phyloP scores from a whole-genome alignment of 2,113 vertebrate species.

The Poeciliopsis occidentalis region DNA sequence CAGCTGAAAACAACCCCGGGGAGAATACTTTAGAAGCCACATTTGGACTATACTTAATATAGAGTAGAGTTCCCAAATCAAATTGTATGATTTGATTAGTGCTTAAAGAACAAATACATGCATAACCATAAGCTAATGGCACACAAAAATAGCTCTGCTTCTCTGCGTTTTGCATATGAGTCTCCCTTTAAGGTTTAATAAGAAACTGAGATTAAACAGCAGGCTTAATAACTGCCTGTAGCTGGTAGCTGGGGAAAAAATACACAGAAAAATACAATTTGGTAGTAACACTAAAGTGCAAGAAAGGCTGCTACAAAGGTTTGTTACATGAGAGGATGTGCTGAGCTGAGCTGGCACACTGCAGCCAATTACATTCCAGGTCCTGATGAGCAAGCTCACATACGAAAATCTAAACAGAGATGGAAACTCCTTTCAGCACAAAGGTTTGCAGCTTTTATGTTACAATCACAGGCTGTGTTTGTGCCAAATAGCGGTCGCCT shows the following conservation, averaged over 20 bases:
- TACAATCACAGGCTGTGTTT: slow-evolving; percentile 37
- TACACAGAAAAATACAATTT: slow-evolving; percentile 70
- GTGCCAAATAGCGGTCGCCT: slow-evolving; percentile 25
- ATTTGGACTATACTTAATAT: slow-evolving; percentile 58
- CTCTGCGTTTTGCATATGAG: slow-evolving; percentile 35
- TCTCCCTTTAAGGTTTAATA: slow-evolving; percentile 36
- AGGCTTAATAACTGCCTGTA: slow-evolving; percentile 64
- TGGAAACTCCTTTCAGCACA: slow-evolving; percentile 33
- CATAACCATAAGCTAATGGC: slow-evolving; percentile 40
- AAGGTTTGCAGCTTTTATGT: slow-evolving; percentile 53
- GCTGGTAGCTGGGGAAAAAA: slow-evolving; percentile 76
- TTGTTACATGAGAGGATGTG: slow-evolving; percentile 75
- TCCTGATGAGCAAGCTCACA: slow-evolving; percentile 73
- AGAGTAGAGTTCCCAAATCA: slow-evolving; percentile 54
- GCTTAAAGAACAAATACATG: slow-evolving; percentile 55
- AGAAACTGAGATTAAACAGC: slow-evolving; percentile 67
- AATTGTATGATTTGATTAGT: slow-evolving; percentile 57
- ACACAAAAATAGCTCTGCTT: slow-evolving; percentile 24
- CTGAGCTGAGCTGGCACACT: slow-evolving; percentile 70
- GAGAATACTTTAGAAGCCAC: slow-evolving; percentile 37
- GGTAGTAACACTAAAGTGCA: slow-evolving; percentile 81
- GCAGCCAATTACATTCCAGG: slow-evolving; percentile 73
- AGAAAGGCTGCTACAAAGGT: slow-evolving; percentile 73
- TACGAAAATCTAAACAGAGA: slow-evolving; percentile 53
- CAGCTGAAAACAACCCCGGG: slow-evolving; percentile 50